These are phyloP conservation scores for Amyelois transitella DNA, from an alignment of 1,140 invertebrate genomes.

Conservation along the genomic window DNA sequence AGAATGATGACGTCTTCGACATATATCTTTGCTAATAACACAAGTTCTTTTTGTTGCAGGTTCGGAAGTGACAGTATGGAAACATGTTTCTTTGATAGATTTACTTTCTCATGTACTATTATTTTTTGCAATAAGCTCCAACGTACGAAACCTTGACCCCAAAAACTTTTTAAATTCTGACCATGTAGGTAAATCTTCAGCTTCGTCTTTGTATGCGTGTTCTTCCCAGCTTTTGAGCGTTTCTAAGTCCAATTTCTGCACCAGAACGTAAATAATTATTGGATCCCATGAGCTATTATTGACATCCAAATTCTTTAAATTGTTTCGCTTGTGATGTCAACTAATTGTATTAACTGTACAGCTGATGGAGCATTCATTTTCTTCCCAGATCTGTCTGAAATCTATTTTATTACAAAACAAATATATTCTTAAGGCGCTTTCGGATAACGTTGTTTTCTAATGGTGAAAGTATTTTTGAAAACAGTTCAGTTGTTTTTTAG, in stretches of 20 bases:
- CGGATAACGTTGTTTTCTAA: no score
- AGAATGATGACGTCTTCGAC: slow-evolving; percentile 7
- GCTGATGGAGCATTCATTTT: slow-evolving; percentile 14
- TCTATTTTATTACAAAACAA: no score
- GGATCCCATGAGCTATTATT: slow-evolving; percentile 36
- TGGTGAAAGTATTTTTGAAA: no score
- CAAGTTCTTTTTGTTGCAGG: no score
- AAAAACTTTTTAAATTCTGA: slow-evolving; percentile 23
- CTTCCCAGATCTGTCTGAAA: no score
- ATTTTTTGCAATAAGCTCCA: background rate
- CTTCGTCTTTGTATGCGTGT: slow-evolving; percentile 12
- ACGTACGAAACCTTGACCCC: background rate
- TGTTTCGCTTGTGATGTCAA: slow-evolving; percentile 37
- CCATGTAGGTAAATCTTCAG: slow-evolving; percentile 18
- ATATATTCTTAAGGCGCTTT: no score
- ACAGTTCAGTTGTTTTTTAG: no score
- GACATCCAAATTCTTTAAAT: slow-evolving; percentile 30
- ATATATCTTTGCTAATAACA: no score
- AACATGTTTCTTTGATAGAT: slow-evolving; percentile 10
- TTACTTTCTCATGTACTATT: slow-evolving; percentile 1
- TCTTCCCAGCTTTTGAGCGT: slow-evolving; percentile 27
- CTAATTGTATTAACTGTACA: slow-evolving; percentile 30
- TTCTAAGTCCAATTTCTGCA: slow-evolving; percentile 31
- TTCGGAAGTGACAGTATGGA: background rate
- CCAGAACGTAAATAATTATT: slow-evolving; percentile 32